These are phyloP conservation scores for Aphrophora alni DNA, from an alignment of 2,888 invertebrate genomes.

Conservation along the genomic window DNA sequence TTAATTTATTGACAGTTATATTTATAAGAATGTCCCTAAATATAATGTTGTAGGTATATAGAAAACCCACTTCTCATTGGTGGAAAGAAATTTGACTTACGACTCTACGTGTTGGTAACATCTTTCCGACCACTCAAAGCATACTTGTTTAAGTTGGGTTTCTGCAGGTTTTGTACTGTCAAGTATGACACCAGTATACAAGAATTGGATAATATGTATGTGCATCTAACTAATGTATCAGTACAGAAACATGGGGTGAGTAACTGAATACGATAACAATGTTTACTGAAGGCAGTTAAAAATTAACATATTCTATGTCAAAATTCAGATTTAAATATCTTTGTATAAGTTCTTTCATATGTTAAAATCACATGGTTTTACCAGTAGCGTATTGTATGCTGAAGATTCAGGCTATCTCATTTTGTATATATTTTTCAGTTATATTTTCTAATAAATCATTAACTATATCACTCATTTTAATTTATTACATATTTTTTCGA, in stretches of 20 bases:
- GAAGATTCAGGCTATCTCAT: too few species aligned
- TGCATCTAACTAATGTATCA: slow-evolving; percentile 95
- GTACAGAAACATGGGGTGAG: slow-evolving; percentile 95
- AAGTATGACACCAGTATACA: slow-evolving; percentile 91
- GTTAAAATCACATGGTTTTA: too few species aligned
- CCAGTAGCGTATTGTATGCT: too few species aligned
- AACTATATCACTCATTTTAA: too few species aligned
- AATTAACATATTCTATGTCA: neutral
- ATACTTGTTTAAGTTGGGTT: slow-evolving; percentile 90
- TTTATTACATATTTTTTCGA: too few species aligned
- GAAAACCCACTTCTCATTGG: slow-evolving; percentile 94
- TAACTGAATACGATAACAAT: slow-evolving; percentile 46
- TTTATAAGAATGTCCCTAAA: too few species aligned
- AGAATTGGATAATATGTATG: slow-evolving; percentile 90
- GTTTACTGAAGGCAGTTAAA: neutral
- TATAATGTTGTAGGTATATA: slow-evolving; percentile 79
- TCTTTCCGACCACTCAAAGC: slow-evolving; percentile 93
- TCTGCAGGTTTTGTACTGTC: slow-evolving; percentile 95
- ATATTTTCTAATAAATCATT: too few species aligned
- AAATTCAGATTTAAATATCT: neutral
- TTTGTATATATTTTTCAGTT: too few species aligned
- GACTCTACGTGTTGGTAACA: slow-evolving; percentile 90
- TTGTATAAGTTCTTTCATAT: neutral
- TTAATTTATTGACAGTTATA: too few species aligned
- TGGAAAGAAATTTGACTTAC: slow-evolving; percentile 94